A percentile compares a stretch with the other conserved stretches of the same genome.
Evolutionary conservation across 1,140 invertebrate genomes (phyloP).

Genomic region (Lepidotrigona ventralis): DNA sequence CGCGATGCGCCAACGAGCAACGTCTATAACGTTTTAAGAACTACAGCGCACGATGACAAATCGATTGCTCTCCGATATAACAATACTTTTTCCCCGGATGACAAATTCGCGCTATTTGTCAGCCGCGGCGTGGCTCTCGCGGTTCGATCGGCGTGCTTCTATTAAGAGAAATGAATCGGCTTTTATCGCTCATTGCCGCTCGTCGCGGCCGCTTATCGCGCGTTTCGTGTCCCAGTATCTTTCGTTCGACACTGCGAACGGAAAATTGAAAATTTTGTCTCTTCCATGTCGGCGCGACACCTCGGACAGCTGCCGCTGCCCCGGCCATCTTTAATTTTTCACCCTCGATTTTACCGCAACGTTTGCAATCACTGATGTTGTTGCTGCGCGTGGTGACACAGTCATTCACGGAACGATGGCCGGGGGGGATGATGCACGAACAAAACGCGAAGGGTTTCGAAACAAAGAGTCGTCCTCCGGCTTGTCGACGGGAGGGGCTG

Average conservation of each 20-base stretch:
- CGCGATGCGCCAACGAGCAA: neutral
- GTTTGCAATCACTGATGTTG: neutral
- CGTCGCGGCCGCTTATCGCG: neutral
- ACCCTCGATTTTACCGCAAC: neutral
- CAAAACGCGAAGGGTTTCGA: neutral
- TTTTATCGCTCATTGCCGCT: neutral
- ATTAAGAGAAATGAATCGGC: slow-evolving; percentile 18
- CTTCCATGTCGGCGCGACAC: neutral
- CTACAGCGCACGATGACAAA: neutral
- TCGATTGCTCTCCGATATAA: slow-evolving; percentile 7
- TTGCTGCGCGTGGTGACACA: neutral
- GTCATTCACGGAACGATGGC: neutral
- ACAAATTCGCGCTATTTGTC: slow-evolving; percentile 35
- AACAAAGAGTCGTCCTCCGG: slow-evolving; percentile 42
- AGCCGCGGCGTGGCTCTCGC: neutral
- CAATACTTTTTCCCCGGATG: slow-evolving; percentile 24
- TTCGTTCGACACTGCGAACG: neutral
- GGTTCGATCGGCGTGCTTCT: slow-evolving; percentile 1
- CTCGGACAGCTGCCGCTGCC: neutral
- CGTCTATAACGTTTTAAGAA: neutral
- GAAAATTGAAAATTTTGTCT: too few species aligned
- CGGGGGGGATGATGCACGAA: neutral
- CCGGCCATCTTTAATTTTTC: neutral
- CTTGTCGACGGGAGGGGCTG: neutral
- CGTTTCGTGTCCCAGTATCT: neutral